Evolutionary conservation across 2,888 invertebrate genomes (phyloP), one percentile per base, ranked within the genome.

Genomic region (Antheraea assamensis): DNA sequence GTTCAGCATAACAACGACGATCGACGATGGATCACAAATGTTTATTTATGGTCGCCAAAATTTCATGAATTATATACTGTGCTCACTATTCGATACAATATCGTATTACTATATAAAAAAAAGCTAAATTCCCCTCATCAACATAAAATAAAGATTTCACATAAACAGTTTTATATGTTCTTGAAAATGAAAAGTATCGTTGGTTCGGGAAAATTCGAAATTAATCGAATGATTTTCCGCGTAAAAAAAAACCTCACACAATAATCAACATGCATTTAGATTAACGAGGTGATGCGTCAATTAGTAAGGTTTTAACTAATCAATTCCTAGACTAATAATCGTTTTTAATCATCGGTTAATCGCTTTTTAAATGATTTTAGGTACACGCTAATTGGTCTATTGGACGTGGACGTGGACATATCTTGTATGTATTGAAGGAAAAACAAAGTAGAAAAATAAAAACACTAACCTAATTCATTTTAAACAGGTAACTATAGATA

Each of bases 261-360:
- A 24, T 24, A 58, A 58, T 58, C 24, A 24, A 24, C 58, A 24
- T 8, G 24, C 58, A 58, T 52, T 72, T 72, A 68, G n/a, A 31
- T 19, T 27, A 30, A 68, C 35, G 24, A 52, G 47, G 24, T 17
- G 17, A 49, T 5, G 17, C 19, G 19, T 27, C 27, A 52, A 68
- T 61, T 61, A 27, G 61, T 61, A 27, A 4, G 27, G 61, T 58
- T 58, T 58, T 58, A 58, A 64, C 61, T 17, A 64, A 30, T 64
- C 27, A 17, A 30, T 30, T 27, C 30, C 13, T 27, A 64, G 1
- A 17, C 2, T 31, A 31, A 31, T 61, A 13, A 61, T 71, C 42
- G 30, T 52, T 21, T 52, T 58, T 24, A 58, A 58, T 58, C 24
- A 13, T 27, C 5, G 52, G 3, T 35, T 72, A 72, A 72, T 72